These are phyloP conservation scores for Megastigmus dorsalis DNA, from an alignment of 2,888 invertebrate genomes.

Conservation along the genomic window DNA sequence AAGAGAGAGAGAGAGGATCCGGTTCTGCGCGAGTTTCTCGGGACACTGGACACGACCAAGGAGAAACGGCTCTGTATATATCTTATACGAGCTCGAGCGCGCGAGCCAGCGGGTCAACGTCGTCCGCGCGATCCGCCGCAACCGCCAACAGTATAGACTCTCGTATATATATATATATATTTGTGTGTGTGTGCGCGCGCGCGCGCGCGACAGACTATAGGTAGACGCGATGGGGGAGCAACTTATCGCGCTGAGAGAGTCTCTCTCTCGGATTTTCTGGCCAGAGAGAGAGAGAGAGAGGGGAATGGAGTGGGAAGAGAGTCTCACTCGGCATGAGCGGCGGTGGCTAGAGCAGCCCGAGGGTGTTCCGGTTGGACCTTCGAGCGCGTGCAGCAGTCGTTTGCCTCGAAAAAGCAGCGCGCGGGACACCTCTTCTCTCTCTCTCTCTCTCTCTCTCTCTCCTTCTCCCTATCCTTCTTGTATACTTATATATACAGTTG, in stretches of 20 bases:
- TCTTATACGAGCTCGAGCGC: not conserved
- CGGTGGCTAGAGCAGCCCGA: slow-evolving; percentile 5
- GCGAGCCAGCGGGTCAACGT: slow-evolving; percentile 34
- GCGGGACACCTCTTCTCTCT: not conserved
- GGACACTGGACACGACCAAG: slow-evolving; percentile 24
- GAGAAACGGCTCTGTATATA: no score
- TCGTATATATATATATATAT: no score
- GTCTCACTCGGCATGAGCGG: not conserved
- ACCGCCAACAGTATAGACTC: no score
- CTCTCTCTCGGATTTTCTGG: no score
- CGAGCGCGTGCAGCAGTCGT: slow-evolving; percentile 30
- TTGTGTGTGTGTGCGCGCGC: no score
- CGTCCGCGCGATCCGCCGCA: not conserved
- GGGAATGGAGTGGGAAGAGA: slow-evolving; percentile 10
- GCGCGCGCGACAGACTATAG: not conserved
- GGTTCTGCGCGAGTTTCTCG: slow-evolving; percentile 38
- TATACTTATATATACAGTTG: no score
- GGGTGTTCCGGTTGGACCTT: slow-evolving; percentile 52
- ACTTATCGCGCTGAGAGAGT: not conserved
- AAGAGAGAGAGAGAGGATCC: no score
- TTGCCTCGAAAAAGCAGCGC: slow-evolving; percentile 29
- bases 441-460: not conserved
- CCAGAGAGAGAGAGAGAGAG: slow-evolving; percentile 19
- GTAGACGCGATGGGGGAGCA: not conserved
- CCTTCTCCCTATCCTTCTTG: no score